Conservation (phyloP, 2,888 invertebrate species). For the Acrobasis consociella region DNA sequence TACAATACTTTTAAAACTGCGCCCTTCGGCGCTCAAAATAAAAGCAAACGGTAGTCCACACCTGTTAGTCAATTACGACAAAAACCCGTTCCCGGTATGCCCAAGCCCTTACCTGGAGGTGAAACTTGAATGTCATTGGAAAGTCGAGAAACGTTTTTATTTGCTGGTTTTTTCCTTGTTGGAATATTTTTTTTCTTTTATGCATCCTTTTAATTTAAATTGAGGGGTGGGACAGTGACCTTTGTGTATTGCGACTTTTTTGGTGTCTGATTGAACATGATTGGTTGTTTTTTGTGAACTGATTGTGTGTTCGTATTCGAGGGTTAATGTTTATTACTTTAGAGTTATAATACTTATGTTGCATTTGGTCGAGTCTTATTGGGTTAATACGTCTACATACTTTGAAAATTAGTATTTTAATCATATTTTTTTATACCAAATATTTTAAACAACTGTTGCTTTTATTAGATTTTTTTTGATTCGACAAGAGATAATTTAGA, state of each 20-base stretch:
- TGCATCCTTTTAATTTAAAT: not conserved
- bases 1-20: constrained; percentile 13
- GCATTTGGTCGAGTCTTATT: too few species aligned
- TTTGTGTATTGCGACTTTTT: not conserved
- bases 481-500: too few species aligned
- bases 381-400: too few species aligned
- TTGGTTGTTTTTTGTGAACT: not conserved
- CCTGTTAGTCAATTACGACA: constrained; percentile 63
- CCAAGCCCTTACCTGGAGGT: constrained; percentile 7
- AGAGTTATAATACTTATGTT: too few species aligned
- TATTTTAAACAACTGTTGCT: too few species aligned
- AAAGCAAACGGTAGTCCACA: constrained; percentile 53
- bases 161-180: not conserved
- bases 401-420: too few species aligned
- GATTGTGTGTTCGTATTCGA: too few species aligned
- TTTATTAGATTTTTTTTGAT: too few species aligned
- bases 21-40: constrained; percentile 47
- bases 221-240: not conserved
- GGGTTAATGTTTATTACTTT: too few species aligned
- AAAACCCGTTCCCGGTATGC: constrained; percentile 43
- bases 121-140: constrained; percentile 23
- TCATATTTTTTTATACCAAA: too few species aligned
- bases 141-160: constrained; percentile 16
- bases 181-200: constrained; percentile 2
- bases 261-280: not conserved